Base-by-base conservation (phyloP, 1,140 invertebrate genomes). In the Mizuhopecten yessoensis region DNA sequence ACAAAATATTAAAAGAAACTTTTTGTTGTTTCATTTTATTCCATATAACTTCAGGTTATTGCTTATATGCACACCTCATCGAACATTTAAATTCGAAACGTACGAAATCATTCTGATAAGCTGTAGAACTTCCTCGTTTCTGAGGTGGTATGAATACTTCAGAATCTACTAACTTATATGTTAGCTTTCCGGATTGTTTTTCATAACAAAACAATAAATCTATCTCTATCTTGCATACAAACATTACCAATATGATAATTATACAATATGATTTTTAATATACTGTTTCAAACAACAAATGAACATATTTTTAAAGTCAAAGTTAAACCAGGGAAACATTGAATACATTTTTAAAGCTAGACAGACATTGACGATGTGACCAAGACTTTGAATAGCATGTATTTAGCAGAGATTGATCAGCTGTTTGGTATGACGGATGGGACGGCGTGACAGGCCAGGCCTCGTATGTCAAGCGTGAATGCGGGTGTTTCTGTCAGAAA, bases 381-480 rank as follows among this genome's bases (percentile, higher is more conserved):
- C 57, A 29, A 29, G 15, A 5, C n/a, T 75, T 17, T 13, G 9
- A 17, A 20, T 45, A 45, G 42, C 36, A 45, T 45, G 17, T 20
- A 45, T 75, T 75, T 75, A 75, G 23, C 57, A 75, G n/a, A 9
- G 57, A 75, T 75, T 29, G 57, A 75, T 75, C 57, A 75, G n/a
- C n/a, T 13, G 23, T 75, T 29, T 29, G 57, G n/a, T 75, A 29
- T 75, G 57, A 75, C 57, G 3, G n/a, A 75, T 75, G 23, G 57
- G 57, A 23, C 5, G 5, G 5, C 23, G 23, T 75, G 57, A 75
- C 57, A 75, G 23, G 29, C n/a, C 57, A 29, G n/a, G 29, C 5
- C 23, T 75, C 57, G n/a, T 75, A 75, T 7, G n/a, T 75, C 57
- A 75, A 7, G n/a, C 23, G n/a, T n/a, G 2, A 75, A 75, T 29